These are phyloP conservation scores for Astreopora myriophthalma DNA, from an alignment of 64 coral and sea anemone genomes.

Conservation along the genomic window DNA sequence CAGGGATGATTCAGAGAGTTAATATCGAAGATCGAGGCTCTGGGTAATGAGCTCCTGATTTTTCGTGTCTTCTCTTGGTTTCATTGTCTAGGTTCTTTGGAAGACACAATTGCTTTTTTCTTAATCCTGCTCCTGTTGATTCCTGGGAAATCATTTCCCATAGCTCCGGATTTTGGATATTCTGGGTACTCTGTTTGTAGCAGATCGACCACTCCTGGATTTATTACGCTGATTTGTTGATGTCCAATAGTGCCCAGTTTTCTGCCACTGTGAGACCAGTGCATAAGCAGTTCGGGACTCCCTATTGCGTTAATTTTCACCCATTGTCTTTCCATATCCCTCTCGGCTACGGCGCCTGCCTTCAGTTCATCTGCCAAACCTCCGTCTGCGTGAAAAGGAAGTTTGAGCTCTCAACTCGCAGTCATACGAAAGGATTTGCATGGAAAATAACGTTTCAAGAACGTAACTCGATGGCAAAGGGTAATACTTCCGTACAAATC, in stretches of 20 bases:
- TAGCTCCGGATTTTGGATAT: conserved; percentile 16
- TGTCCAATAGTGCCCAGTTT: conserved; percentile 34
- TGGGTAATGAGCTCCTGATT: too few species aligned
- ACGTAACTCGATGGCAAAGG: too few species aligned
- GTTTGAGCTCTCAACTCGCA: not conserved
- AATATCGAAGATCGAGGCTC: too few species aligned
- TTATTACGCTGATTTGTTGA: conserved; percentile 77
- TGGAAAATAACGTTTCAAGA: too few species aligned
- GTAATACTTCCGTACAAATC: too few species aligned
- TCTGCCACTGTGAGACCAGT: conserved; percentile 45
- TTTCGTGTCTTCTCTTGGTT: too few species aligned
- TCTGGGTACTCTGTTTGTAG: conserved; percentile 90
- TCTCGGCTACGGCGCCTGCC: not conserved
- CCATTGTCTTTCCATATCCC: conserved; percentile 66
- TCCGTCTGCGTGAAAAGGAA: not conserved
- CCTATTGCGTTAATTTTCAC: conserved; percentile 40
- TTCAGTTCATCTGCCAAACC: conserved; percentile 6
- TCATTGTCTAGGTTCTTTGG: too few species aligned
- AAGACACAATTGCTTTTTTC: not conserved
- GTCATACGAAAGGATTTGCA: too few species aligned
- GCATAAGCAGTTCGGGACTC: conserved; percentile 71
- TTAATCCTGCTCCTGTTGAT: not conserved
- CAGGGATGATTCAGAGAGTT: too few species aligned
- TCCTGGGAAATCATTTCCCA: not conserved
- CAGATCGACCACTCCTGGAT: conserved; percentile 77